Base-by-base conservation (phyloP, 2,113 vertebrate species). In the Ceyx cyanopectus region DNA sequence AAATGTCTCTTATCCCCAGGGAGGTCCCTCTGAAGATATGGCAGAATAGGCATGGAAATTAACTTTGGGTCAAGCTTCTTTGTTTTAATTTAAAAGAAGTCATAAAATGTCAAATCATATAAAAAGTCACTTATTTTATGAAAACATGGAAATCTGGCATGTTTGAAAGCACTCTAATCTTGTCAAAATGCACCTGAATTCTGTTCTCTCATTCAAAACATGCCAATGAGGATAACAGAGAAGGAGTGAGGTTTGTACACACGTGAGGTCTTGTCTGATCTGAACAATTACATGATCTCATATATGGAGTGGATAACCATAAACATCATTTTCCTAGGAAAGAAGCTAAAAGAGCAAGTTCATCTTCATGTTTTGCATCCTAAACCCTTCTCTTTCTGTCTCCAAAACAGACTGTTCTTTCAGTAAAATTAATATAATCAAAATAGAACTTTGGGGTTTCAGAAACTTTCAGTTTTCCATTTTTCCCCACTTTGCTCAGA, bases 21-120 rank as follows among this genome's bases (percentile, higher is more conserved):
- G 20, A 70, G 20, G 19, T 29, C 10, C 57, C 10, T 0, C 1
- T 7, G 3, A 20, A 26, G 27, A 72, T 1, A 0, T 0, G 14
- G 26, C 62, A 14, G 27, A 67, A 17, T 2, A 3, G 17, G 29
- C 14, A 23, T 1, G 5, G 27, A 60, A 89, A 79, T 40, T 8
- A 37, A 24, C 53, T 60, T 51, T 3, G 15, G 32, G 18, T n/a
- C 34, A 9, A 7, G 8, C 27, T 30, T 37, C 41, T 37, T 11
- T 29, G 62, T 41, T 29, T 41, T 43, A 18, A 27, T 27, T 21
- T n/a, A 15, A 27, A 60, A 23, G 6, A 48, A 48, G 46, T 51
- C 12, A 24, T 13, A 34, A 40, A 48, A 30, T 32, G 8, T 17
- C 14, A 24, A 21, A 15, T 56, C 13, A 14, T 32, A n/a, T 0